Percentiles rank a stretch among this genome's conserved stretches.
phyloP scores from a whole-genome alignment of 2,113 vertebrate species.

The Todiramphus chloris region DNA sequence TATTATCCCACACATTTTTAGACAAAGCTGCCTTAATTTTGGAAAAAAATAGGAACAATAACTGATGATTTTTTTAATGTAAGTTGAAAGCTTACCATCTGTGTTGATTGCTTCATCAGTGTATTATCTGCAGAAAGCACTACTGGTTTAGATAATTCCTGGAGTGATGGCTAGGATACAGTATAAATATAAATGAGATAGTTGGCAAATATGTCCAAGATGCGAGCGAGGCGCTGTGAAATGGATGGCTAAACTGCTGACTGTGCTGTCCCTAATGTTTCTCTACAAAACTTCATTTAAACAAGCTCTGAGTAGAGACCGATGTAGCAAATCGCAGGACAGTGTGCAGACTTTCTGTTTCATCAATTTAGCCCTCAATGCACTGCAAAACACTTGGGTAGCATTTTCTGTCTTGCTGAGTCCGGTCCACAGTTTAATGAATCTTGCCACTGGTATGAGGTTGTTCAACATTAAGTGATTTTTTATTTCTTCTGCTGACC shows the following conservation, averaged over 20 bases:
- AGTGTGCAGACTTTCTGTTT: constrained; percentile 1
- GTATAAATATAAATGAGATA: not conserved
- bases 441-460: not conserved
- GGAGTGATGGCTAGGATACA: not conserved
- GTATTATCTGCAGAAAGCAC: constrained; percentile 8
- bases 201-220: not conserved
- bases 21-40: constrained; percentile 1
- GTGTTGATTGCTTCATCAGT: constrained; percentile 36
- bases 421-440: constrained; percentile 5
- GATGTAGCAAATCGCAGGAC: not conserved
- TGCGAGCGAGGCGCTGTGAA: not conserved
- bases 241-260: not conserved
- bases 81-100: constrained; percentile 68
- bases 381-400: not conserved
- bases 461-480: not conserved
- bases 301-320: not conserved
- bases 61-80: constrained; percentile 59
- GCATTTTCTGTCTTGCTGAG: constrained; percentile 37
- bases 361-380: not conserved
- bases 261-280: not conserved
- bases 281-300: not conserved
- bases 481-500: constrained; percentile 15
- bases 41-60: not conserved
- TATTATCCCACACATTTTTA: not conserved
- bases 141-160: not conserved